Percentiles rank a stretch among this genome's conserved stretches.
These are phyloP conservation scores for Aurelia aurita DNA, from an alignment of 30 jellyfish, hydroid and myxozoan genomes.

Conservation along the genomic window DNA sequence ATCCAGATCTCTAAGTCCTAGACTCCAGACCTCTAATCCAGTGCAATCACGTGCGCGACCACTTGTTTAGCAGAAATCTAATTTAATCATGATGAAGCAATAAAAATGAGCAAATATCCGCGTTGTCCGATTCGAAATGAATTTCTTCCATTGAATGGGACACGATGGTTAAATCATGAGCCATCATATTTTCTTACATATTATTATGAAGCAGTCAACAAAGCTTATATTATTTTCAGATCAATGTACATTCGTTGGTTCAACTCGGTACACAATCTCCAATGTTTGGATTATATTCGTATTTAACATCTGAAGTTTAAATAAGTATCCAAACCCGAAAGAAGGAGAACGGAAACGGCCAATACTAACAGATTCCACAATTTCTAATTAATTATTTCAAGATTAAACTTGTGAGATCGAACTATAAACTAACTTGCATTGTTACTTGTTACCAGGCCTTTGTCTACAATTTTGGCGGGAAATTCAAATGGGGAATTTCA, in stretches of 20 bases:
- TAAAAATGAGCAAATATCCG: too few relatives aligned
- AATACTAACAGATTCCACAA: slow-evolving; percentile 67
- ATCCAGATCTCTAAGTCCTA: too few relatives aligned
- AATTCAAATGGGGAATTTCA: too few relatives aligned
- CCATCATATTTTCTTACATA: slow-evolving; percentile 22
- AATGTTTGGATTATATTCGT: slow-evolving; percentile 53
- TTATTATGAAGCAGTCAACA: slow-evolving; percentile 49
- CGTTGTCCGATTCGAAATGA: too few relatives aligned
- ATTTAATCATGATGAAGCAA: too few relatives aligned
- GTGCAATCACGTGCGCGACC: too few relatives aligned
- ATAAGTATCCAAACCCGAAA: slow-evolving; percentile 27
- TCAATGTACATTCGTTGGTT: slow-evolving; percentile 59
- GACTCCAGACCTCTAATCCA: too few relatives aligned
- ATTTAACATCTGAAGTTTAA: slow-evolving; percentile 65
- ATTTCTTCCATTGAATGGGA: slow-evolving; percentile 14
- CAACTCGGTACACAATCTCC: slow-evolving; percentile 38
- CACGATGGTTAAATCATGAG: neutral
- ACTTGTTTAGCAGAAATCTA: too few relatives aligned
- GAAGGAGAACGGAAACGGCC: slow-evolving; percentile 63
- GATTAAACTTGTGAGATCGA: slow-evolving; percentile 6
- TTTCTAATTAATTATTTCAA: slow-evolving; percentile 59
- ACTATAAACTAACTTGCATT: too few relatives aligned
- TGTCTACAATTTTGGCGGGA: too few relatives aligned
- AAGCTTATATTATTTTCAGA: slow-evolving; percentile 76
- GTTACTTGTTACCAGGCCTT: too few relatives aligned